phyloP scores from a whole-genome alignment of 2,888 invertebrate genomes.

The Acrocyrtus sp. region DNA sequence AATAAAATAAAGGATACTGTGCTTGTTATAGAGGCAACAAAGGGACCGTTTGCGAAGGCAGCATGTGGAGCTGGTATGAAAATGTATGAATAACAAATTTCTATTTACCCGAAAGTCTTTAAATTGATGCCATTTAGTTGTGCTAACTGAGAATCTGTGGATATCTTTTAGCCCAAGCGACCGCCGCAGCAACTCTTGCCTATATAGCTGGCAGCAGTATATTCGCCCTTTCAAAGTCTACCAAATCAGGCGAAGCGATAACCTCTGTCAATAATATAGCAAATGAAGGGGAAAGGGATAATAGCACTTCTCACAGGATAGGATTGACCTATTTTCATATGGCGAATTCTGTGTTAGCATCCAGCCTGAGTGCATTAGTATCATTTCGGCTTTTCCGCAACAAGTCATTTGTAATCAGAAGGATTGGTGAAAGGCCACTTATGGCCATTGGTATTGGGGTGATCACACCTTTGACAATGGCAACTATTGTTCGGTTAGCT shows the following conservation, averaged over 20 bases:
- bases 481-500: conserved; percentile 32
- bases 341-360: background rate
- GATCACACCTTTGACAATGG: conserved; percentile 32
- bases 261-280: background rate
- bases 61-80: conserved; percentile 22
- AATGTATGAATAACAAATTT: no score
- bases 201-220: conserved; percentile 38
- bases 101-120: background rate
- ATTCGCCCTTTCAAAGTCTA: no score
- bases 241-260: no score
- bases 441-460: conserved; percentile 29
- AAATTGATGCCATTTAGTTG: background rate
- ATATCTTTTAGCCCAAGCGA: conserved; percentile 26
- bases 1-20: conserved; percentile 35
- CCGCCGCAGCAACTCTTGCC: conserved; percentile 11
- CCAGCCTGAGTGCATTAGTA: background rate
- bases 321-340: conserved; percentile 34
- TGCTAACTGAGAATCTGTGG: no score
- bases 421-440: conserved; percentile 24
- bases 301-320: background rate
- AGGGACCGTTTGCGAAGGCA: conserved; percentile 23
- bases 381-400: conserved; percentile 46
- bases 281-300: background rate
- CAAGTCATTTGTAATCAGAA: conserved; percentile 8
- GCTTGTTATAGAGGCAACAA: conserved; percentile 36